phyloP scores from a whole-genome alignment of 35 echinoderm and acorn worm species.

The Strongylocentrotus purpuratus region DNA sequence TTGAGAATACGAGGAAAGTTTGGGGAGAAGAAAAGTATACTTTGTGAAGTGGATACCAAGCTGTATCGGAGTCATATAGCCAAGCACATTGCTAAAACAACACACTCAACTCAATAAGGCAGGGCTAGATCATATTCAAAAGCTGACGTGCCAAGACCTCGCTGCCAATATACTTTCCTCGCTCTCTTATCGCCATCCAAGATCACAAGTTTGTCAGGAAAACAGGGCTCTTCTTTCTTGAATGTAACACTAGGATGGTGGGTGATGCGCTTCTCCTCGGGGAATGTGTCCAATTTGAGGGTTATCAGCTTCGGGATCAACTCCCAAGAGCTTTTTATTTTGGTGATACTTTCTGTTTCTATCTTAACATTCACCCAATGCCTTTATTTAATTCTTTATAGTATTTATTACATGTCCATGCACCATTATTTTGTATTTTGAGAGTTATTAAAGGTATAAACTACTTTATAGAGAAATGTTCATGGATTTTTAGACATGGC shows the following conservation, averaged over 20 bases:
- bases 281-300: not conserved
- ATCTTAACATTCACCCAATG: not conserved
- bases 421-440: not conserved
- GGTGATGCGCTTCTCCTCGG: not conserved
- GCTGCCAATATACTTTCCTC: not conserved
- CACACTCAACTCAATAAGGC: not conserved
- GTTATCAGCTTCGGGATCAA: not conserved
- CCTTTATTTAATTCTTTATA: not conserved
- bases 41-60: not conserved
- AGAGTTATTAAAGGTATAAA: too few species aligned
- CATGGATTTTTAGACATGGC: too few species aligned
- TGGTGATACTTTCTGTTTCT: not conserved
- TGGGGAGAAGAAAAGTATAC: not conserved
- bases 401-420: not conserved
- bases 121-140: not conserved
- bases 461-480: too few species aligned
- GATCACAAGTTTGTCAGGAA: not conserved
- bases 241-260: not conserved
- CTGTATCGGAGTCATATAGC: not conserved
- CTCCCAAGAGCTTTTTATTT: not conserved
- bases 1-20: not conserved
- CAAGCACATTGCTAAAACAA: slow-evolving; percentile 8
- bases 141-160: not conserved
- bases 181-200: not conserved
- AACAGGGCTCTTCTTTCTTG: not conserved